Percentiles rank a stretch among this genome's conserved stretches.
Evolutionary conservation across 2,113 vertebrate species (phyloP).

Genomic region (Crypturellus undulatus): DNA sequence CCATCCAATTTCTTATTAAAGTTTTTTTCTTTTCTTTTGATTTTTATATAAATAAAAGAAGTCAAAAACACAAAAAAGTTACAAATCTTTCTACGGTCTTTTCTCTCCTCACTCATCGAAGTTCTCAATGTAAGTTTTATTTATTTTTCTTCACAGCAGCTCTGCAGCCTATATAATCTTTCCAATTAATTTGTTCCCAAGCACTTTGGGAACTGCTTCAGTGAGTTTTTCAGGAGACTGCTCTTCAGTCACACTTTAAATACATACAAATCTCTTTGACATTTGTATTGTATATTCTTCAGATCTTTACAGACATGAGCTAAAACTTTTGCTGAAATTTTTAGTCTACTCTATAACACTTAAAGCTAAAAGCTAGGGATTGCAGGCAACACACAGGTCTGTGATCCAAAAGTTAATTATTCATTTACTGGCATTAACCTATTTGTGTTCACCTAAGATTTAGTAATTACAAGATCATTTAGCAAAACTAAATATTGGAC

Average conservation of each 20-base stretch:
- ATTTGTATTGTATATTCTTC: not conserved
- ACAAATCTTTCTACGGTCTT: not conserved
- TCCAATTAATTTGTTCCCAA: not conserved
- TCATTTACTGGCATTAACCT: not conserved
- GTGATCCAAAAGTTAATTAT: not conserved
- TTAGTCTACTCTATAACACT: not conserved
- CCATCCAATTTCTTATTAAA: not conserved
- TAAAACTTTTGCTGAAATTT: not conserved
- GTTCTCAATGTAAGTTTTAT: not conserved
- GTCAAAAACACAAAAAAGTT: not conserved
- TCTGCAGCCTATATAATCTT: not conserved
- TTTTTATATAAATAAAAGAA: not conserved
- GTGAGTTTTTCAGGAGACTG: not conserved
- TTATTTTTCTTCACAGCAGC: not conserved
- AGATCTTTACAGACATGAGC: not conserved
- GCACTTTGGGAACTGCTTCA: not conserved
- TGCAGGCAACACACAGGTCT: not conserved
- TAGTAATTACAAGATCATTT: not conserved
- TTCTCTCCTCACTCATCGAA: not conserved
- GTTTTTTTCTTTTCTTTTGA: not conserved
- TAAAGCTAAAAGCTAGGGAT: not conserved
- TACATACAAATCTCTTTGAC: not conserved
- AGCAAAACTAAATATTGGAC: not conserved
- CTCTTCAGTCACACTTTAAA: not conserved
- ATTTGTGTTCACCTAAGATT: not conserved